phyloP scores from a whole-genome alignment of 2,113 vertebrate genomes.

The Trochalopteron elliotii region DNA sequence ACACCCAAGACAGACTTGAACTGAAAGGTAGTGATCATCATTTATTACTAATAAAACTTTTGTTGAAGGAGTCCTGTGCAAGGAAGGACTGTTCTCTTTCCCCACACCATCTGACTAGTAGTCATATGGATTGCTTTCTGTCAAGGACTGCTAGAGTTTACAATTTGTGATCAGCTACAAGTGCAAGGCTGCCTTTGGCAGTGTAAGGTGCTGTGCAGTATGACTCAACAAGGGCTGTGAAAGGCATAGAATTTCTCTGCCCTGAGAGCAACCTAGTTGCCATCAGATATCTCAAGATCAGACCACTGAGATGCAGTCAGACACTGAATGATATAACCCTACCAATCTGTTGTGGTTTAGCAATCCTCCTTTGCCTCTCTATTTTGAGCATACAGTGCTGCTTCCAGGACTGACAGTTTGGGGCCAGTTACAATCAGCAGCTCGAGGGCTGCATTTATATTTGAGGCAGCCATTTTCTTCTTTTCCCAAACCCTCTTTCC shows the following conservation, averaged over 20 bases:
- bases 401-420: slow-evolving; percentile 29
- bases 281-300: not conserved
- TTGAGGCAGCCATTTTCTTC: not conserved
- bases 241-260: not conserved
- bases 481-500: not conserved
- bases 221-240: not conserved
- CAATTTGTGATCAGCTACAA: not conserved
- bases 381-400: not conserved
- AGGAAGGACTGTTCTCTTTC: not conserved
- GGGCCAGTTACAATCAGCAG: not conserved
- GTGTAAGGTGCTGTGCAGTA: not conserved
- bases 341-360: not conserved
- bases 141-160: not conserved
- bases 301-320: not conserved
- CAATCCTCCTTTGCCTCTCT: not conserved
- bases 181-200: not conserved
- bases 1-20: not conserved
- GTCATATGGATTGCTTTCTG: not conserved
- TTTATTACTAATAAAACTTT: not conserved
- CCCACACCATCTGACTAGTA: not conserved
- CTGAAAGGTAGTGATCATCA: not conserved
- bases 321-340: not conserved
- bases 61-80: not conserved
- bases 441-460: not conserved
- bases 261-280: not conserved